phyloP scores from a whole-genome alignment of 2,888 invertebrate species.

The Odontocerum albicorne region DNA sequence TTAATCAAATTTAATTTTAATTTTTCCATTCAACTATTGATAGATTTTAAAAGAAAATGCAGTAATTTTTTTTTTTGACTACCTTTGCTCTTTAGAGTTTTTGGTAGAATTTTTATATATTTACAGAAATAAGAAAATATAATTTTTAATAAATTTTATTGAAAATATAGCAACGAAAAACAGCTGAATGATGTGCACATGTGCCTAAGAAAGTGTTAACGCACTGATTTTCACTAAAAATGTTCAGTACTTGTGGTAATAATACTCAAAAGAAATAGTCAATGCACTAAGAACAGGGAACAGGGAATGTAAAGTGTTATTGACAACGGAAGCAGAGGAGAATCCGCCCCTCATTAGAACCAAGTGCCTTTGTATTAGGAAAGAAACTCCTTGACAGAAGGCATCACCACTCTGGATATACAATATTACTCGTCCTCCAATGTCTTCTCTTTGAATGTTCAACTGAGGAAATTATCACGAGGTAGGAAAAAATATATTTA shows the following conservation, averaged over 20 bases:
- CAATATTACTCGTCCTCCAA: neutral
- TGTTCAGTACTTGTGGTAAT: neutral
- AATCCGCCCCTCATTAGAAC: constrained; percentile 32
- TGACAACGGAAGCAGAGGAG: constrained; percentile 2
- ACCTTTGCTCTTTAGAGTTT: too few relatives aligned
- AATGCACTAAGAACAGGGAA: neutral
- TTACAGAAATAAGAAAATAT: too few relatives aligned
- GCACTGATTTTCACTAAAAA: neutral
- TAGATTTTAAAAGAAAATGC: too few relatives aligned
- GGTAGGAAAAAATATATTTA: constrained; percentile 18
- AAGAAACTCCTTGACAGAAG: constrained; percentile 24
- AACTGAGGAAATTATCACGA: constrained; percentile 7
- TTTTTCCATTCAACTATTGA: too few relatives aligned
- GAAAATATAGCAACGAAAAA: neutral
- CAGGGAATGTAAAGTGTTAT: neutral
- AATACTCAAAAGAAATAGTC: neutral
- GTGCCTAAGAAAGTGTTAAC: neutral
- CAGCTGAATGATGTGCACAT: neutral
- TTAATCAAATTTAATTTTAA: too few relatives aligned
- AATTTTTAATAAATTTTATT: neutral
- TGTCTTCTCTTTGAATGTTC: neutral
- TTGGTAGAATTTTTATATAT: too few relatives aligned
- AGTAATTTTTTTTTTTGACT: too few relatives aligned
- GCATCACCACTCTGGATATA: constrained; percentile 22
- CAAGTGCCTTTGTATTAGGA: constrained; percentile 31